Evolutionary conservation across 1,140 invertebrate species (phyloP).

Genomic region (Radopholus similis): DNA sequence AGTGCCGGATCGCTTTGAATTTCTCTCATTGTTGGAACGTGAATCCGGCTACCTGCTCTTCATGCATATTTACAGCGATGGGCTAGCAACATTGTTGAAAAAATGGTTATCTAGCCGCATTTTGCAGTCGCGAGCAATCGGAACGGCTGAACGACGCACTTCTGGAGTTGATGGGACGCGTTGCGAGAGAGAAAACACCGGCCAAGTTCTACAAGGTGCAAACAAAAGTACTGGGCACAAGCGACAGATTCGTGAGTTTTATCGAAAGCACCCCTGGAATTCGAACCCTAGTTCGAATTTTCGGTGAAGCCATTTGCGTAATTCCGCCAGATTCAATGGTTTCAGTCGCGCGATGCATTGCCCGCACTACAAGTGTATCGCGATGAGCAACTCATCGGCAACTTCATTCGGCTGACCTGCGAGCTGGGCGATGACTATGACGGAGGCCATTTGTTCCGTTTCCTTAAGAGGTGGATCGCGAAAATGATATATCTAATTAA

Average conservation of each 20-base stretch:
- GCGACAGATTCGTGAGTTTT: slow-evolving; percentile 35
- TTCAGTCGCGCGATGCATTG: slow-evolving; percentile 73
- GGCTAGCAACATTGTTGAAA: background rate
- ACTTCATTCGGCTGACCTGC: slow-evolving; percentile 81
- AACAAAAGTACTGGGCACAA: slow-evolving; percentile 30
- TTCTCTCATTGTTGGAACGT: slow-evolving; percentile 33
- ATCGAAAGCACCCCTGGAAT: background rate
- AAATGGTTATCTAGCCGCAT: background rate
- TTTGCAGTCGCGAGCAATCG: slow-evolving; percentile 8
- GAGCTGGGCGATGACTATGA: slow-evolving; percentile 83
- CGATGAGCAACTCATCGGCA: slow-evolving; percentile 80
- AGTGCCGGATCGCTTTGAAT: slow-evolving; percentile 30
- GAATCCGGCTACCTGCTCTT: background rate
- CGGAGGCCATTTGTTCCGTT: slow-evolving; percentile 58
- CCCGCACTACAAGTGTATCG: slow-evolving; percentile 89
- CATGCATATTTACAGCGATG: slow-evolving; percentile 43
- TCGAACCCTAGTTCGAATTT: background rate
- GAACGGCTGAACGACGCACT: slow-evolving; percentile 35
- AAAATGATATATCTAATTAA: background rate
- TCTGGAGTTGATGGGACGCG: slow-evolving; percentile 25
- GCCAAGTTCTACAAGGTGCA: slow-evolving; percentile 43
- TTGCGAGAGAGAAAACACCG: background rate
- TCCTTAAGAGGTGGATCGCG: slow-evolving; percentile 22
- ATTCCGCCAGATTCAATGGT: slow-evolving; percentile 1
- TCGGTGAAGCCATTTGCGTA: background rate